Conservation (phyloP, 2,888 invertebrate genomes). For the Drosophila neoperkinsi region DNA sequence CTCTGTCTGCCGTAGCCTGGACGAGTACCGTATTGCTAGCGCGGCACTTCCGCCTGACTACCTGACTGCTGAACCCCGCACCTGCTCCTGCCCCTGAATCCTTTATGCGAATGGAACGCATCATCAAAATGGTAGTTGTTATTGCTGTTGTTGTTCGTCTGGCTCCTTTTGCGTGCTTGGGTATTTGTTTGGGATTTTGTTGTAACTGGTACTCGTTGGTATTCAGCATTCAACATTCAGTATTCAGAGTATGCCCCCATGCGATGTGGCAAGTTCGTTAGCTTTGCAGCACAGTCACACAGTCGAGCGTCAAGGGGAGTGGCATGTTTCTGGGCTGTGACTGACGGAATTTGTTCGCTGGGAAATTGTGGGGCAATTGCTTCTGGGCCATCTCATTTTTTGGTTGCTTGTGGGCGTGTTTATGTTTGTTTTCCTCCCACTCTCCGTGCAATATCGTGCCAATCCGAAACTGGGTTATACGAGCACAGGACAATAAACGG, state of each 20-base stretch:
- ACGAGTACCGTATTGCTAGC: too few relatives aligned
- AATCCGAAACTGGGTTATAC: constrained; percentile 36
- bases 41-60: constrained; percentile 61
- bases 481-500: constrained; percentile 24
- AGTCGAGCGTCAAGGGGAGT: background rate
- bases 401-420: constrained; percentile 13
- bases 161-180: constrained; percentile 51
- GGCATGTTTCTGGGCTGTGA: constrained; percentile 2
- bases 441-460: constrained; percentile 43
- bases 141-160: constrained; percentile 32
- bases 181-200: constrained; percentile 44
- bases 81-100: constrained; percentile 26
- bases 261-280: constrained; percentile 72
- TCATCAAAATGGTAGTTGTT: constrained; percentile 15
- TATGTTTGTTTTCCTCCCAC: constrained; percentile 13
- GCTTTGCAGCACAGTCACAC: constrained; percentile 45
- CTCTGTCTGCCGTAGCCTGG: too few relatives aligned
- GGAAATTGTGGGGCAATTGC: constrained; percentile 72
- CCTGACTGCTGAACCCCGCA: constrained; percentile 4
- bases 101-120: constrained; percentile 46
- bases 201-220: constrained; percentile 79
- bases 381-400: constrained; percentile 46
- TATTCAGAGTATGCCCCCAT: constrained; percentile 56
- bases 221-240: constrained; percentile 47
- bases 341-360: constrained; percentile 49